A percentile compares a stretch with the other conserved stretches of the same genome.
Evolutionary conservation across 2,113 vertebrate genomes (phyloP).

Genomic region (Channa argus): DNA sequence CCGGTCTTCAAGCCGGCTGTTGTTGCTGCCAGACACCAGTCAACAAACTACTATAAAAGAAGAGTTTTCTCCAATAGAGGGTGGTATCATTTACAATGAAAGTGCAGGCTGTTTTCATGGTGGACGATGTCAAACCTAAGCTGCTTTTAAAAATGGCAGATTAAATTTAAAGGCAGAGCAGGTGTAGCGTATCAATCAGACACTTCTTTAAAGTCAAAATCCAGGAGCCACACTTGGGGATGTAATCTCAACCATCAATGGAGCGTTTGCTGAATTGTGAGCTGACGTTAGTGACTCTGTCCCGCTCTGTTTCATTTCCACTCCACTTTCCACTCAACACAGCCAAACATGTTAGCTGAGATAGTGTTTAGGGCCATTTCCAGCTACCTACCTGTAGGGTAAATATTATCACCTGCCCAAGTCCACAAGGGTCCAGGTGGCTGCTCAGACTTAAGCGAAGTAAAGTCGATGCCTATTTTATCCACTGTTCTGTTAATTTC

Average conservation of each 20-base stretch:
- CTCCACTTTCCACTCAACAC: too few species aligned
- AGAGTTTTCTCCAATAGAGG: slow-evolving; percentile 31
- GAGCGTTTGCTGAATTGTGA: background rate
- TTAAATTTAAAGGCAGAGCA: background rate
- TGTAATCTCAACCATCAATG: background rate
- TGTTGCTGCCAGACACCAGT: slow-evolving; percentile 41
- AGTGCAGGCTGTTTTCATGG: background rate
- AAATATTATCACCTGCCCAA: too few species aligned
- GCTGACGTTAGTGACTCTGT: background rate
- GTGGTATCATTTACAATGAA: slow-evolving; percentile 8
- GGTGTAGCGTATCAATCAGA: background rate
- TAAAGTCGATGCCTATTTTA: too few species aligned
- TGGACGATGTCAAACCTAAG: background rate
- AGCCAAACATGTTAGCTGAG: background rate
- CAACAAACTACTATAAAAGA: slow-evolving; percentile 50
- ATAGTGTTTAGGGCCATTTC: too few species aligned
- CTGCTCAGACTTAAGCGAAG: too few species aligned
- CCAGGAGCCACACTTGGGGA: background rate
- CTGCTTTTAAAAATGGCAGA: too few species aligned
- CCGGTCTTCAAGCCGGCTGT: slow-evolving; percentile 43
- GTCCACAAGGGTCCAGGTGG: too few species aligned
- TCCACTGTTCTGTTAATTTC: too few species aligned
- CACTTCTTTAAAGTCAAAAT: background rate
- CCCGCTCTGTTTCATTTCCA: background rate
- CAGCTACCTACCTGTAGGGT: too few species aligned